These are phyloP conservation scores for Caenorhabditis elegans DNA, from an alignment of 1,140 invertebrate species.

Conservation along the genomic window WBcel235 BX284604.4:11597501-11598000, in stretches of 20 bases:
- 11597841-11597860: background rate
- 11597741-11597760: background rate
- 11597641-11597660: background rate
- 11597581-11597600: background rate
- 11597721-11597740: background rate
- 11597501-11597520: background rate
- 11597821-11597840: background rate
- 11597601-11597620: background rate
- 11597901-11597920: background rate
- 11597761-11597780: background rate
- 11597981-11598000: background rate
- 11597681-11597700: background rate
- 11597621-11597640: background rate
- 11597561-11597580: background rate
- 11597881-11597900: background rate
- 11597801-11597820: background rate
- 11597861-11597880: background rate
- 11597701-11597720: background rate
- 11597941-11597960: background rate
- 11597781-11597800: background rate
- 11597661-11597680: background rate
- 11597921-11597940: background rate
- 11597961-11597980: constrained; percentile 2
- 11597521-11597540: background rate
- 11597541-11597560: background rate